Evolutionary conservation across 2,797 vertebrate genomes (phyloP).

Genomic region (Rhabdophis nuchalis): DNA sequence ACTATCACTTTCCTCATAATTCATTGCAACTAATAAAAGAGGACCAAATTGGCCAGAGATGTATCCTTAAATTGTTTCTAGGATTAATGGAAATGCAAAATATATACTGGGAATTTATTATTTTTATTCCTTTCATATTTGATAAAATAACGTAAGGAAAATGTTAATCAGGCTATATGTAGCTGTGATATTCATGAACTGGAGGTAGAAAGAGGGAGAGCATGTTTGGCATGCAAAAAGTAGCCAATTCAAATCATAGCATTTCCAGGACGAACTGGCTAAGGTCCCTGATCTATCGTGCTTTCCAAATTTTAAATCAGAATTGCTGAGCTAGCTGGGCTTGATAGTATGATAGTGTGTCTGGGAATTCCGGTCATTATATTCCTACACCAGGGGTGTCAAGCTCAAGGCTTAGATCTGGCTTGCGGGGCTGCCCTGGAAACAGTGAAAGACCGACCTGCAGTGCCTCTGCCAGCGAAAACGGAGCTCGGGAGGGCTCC

Average conservation of each 20-base stretch:
- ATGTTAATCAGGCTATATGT: too few species aligned
- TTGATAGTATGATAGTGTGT: not conserved
- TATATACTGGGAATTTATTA: not conserved
- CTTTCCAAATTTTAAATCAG: not conserved
- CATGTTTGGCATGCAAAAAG: not conserved
- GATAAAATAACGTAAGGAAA: not conserved
- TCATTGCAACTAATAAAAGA: not conserved
- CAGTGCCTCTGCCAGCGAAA: too few species aligned
- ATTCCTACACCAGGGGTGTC: not conserved
- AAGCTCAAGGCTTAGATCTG: too few species aligned
- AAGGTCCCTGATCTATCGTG: not conserved
- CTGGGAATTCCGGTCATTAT: not conserved
- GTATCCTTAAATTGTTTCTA: not conserved
- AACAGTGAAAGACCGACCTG: too few species aligned
- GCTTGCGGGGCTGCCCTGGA: too few species aligned
- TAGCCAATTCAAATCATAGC: not conserved
- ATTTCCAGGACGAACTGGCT: not conserved
- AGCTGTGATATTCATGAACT: not conserved
- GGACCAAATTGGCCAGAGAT: not conserved
- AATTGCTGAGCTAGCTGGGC: not conserved
- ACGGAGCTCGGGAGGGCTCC: too few species aligned
- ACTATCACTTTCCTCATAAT: not conserved
- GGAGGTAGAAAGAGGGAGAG: not conserved
- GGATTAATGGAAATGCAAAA: not conserved
- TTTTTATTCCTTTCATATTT: not conserved